A percentile compares a stretch with the other conserved stretches of the same genome.
Conservation (phyloP, 2,113 vertebrate species). For the Myiozetetes cayanensis region DNA sequence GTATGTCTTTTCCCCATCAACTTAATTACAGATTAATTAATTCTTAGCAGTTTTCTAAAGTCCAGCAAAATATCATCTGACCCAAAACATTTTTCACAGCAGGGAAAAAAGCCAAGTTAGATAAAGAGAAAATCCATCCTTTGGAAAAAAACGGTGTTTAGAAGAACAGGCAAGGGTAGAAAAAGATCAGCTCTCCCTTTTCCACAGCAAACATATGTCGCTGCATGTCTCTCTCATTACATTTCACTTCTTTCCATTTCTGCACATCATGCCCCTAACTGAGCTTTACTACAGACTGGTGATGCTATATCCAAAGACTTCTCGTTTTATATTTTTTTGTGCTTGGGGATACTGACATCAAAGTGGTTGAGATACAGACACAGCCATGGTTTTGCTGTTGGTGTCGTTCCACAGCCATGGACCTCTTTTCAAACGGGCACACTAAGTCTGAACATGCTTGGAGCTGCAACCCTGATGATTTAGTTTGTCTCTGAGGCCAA, state of each 20-base stretch:
- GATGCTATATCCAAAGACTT: not conserved
- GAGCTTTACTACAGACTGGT: not conserved
- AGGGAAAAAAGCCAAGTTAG: conserved; percentile 50
- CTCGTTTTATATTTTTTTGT: not conserved
- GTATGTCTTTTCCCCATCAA: conserved; percentile 7
- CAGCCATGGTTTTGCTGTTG: not conserved
- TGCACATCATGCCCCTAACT: not conserved
- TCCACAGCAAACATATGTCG: not conserved
- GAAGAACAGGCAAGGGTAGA: not conserved
- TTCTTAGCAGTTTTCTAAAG: conserved; percentile 54
- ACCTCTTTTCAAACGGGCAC: not conserved
- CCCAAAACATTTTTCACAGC: conserved; percentile 60
- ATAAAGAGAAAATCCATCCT: conserved; percentile 44
- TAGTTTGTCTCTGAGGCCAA: not conserved
- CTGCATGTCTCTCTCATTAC: not conserved
- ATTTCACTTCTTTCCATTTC: not conserved
- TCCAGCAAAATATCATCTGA: conserved; percentile 42
- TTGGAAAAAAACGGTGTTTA: not conserved
- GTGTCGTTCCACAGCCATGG: not conserved
- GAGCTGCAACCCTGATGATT: not conserved
- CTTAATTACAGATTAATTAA: conserved; percentile 66
- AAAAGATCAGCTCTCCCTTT: conserved; percentile 10
- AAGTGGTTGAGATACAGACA: not conserved
- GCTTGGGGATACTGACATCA: not conserved
- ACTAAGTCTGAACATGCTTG: not conserved